Percentiles rank a stretch among this genome's conserved stretches.
Evolutionary conservation across 1,140 invertebrate species (phyloP).

Genomic region (Drosophila albomicans): DNA sequence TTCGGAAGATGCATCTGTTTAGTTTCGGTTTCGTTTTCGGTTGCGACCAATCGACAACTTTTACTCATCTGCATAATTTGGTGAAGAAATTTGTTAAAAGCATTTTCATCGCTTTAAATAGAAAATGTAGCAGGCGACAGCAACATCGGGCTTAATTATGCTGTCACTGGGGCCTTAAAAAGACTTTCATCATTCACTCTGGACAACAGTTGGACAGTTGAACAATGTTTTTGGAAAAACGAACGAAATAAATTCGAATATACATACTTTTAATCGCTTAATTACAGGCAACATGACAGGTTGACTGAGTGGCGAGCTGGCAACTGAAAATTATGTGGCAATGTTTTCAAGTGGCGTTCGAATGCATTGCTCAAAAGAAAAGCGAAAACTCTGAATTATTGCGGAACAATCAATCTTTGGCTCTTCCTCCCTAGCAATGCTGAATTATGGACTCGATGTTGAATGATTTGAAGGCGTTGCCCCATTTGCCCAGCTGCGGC

Average conservation of each 20-base stretch:
- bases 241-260: constrained; percentile 64
- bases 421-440: constrained; percentile 22
- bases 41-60: constrained; percentile 48
- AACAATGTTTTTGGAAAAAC: constrained; percentile 29
- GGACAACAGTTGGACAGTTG: constrained; percentile 12
- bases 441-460: constrained; percentile 13
- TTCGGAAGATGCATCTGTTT: constrained; percentile 30
- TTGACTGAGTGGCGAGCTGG: constrained; percentile 73
- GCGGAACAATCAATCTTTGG: constrained; percentile 13
- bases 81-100: constrained; percentile 62
- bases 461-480: constrained; percentile 33
- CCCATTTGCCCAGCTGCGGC: background rate
- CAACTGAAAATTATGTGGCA: constrained; percentile 50
- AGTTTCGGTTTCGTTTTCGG: constrained; percentile 11
- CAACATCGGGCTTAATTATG: constrained; percentile 73
- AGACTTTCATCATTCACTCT: constrained; percentile 78
- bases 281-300: constrained; percentile 81
- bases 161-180: constrained; percentile 75
- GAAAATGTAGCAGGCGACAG: constrained; percentile 39
- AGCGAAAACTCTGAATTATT: constrained; percentile 8
- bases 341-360: constrained; percentile 70
- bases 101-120: constrained; percentile 71
- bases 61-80: constrained; percentile 76
- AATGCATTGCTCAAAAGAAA: constrained; percentile 39
- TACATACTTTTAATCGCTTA: constrained; percentile 70